phyloP scores from a whole-genome alignment of 2,797 vertebrate species.

The Capromys pilorides region DNA sequence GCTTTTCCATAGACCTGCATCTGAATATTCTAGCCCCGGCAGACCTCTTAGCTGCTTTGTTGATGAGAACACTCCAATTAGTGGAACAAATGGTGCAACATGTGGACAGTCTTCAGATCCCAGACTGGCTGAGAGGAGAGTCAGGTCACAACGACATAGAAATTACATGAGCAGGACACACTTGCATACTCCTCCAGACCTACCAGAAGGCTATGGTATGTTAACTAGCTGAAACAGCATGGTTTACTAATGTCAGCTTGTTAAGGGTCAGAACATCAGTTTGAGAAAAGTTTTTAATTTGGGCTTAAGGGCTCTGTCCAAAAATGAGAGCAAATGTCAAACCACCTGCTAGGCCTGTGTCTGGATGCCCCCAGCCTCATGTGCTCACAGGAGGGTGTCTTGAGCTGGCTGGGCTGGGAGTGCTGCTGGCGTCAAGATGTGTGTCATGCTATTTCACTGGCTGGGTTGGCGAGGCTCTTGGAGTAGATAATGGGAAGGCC shows the following conservation, averaged over 20 bases:
- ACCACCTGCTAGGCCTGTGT: not conserved
- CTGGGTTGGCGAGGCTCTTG: not conserved
- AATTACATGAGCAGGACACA: slow-evolving; percentile 99
- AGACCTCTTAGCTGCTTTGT: slow-evolving; percentile 97
- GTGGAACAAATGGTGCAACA: slow-evolving; percentile 94
- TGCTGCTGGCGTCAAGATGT: not conserved
- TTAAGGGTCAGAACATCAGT: slow-evolving; percentile 46
- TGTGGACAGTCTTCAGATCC: slow-evolving; percentile 91
- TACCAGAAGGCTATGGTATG: slow-evolving; percentile 98
- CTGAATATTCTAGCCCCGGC: slow-evolving; percentile 97
- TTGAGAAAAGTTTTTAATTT: slow-evolving; percentile 43
- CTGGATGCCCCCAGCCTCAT: not conserved
- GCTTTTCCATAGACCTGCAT: slow-evolving; percentile 90
- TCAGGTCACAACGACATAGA: slow-evolving; percentile 96
- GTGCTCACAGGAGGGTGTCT: not conserved
- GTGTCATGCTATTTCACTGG: not conserved
- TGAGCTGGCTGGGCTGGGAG: not conserved
- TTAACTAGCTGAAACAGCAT: not conserved
- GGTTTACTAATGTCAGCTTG: slow-evolving; percentile 58
- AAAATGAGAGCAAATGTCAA: slow-evolving; percentile 61
- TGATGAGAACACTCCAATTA: slow-evolving; percentile 96
- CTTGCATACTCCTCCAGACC: slow-evolving; percentile 96
- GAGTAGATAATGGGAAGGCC: not conserved
- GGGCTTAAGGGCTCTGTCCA: slow-evolving; percentile 49
- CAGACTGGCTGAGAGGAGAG: slow-evolving; percentile 93